Conservation (phyloP, 1,140 invertebrate genomes). For the Bilobella aurantiaca region DNA sequence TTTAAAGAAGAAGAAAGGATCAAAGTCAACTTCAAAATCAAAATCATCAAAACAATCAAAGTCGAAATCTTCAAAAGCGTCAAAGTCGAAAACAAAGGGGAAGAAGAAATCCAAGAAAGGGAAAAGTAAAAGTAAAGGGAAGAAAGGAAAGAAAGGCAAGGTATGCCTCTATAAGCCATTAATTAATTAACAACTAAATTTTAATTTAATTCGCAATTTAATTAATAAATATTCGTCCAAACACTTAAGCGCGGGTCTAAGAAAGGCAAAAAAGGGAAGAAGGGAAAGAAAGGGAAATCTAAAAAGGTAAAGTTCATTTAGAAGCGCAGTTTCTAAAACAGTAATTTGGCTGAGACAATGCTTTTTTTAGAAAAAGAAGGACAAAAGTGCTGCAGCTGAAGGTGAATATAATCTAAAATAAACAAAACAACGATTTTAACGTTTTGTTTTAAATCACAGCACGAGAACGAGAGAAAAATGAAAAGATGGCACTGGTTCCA, state of each 20-base stretch:
- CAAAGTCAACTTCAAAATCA: no score
- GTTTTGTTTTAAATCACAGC: slow-evolving; percentile 7
- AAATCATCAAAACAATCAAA: no score
- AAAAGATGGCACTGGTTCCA: slow-evolving; percentile 26
- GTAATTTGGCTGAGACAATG: background rate
- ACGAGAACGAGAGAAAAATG: slow-evolving; percentile 25
- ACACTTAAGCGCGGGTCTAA: no score
- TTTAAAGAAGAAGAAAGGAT: background rate
- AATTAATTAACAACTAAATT: no score
- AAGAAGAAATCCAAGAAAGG: slow-evolving; percentile 6
- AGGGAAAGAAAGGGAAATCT: slow-evolving; percentile 15
- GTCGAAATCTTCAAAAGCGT: background rate
- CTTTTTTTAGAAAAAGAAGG: background rate
- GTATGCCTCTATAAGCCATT: no score
- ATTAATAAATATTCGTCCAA: no score
- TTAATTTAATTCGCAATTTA: no score
- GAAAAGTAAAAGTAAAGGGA: slow-evolving; percentile 1
- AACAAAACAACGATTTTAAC: background rate
- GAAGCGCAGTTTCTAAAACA: slow-evolving; percentile 13
- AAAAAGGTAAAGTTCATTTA: slow-evolving; percentile 26
- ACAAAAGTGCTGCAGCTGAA: background rate
- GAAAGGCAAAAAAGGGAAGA: slow-evolving; percentile 18
- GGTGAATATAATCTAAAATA: background rate
- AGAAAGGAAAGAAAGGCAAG: background rate
- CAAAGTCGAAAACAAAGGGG: background rate